phyloP scores from a whole-genome alignment of 2,113 vertebrate genomes.

The Petrocephalus zakoni region DNA sequence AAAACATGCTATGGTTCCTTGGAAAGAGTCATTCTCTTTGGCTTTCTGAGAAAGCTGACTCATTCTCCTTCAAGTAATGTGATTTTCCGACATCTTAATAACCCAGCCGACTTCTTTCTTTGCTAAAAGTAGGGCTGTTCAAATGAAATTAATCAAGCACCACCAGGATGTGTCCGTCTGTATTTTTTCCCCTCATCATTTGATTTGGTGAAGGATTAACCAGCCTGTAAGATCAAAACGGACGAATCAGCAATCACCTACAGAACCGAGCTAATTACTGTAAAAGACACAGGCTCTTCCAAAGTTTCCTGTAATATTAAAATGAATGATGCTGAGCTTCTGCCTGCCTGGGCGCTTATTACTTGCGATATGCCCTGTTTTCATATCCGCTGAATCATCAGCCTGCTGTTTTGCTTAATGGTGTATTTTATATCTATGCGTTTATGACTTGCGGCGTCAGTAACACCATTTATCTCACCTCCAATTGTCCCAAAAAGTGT shows the following conservation, averaged over 20 bases:
- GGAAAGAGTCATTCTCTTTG: neutral
- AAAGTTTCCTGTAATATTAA: neutral
- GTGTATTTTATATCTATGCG: neutral
- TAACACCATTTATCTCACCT: neutral
- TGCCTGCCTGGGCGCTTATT: too few relatives aligned
- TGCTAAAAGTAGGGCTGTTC: neutral
- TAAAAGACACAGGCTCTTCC: neutral
- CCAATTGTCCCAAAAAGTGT: conserved; percentile 1
- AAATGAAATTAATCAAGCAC: neutral
- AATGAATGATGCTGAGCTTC: neutral
- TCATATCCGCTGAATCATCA: conserved; percentile 8
- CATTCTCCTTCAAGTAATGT: neutral
- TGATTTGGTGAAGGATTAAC: conserved; percentile 7
- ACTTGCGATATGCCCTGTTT: neutral
- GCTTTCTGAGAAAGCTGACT: neutral
- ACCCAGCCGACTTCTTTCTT: neutral
- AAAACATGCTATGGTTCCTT: neutral
- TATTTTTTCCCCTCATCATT: neutral
- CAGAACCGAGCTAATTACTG: neutral
- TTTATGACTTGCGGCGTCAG: neutral
- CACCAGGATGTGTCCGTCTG: neutral
- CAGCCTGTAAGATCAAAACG: neutral
- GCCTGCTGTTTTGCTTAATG: neutral
- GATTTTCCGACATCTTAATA: neutral
- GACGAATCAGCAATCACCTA: neutral